A percentile compares a stretch with the other conserved stretches of the same genome.
These are phyloP conservation scores for Sipha maydis DNA, from an alignment of 2,888 invertebrate species.

Conservation along the genomic window DNA sequence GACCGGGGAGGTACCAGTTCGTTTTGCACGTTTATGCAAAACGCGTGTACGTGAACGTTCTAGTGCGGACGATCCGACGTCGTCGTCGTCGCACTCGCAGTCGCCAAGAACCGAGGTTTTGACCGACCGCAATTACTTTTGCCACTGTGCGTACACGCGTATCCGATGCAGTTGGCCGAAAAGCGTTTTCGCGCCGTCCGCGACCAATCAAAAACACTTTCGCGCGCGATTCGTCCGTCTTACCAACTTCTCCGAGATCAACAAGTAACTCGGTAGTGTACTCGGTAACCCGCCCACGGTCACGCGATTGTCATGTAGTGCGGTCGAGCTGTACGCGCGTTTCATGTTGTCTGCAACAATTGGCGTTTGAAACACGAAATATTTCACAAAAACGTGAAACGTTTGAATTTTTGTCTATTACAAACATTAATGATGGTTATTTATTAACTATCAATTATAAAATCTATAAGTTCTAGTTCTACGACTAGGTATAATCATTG, in stretches of 20 bases:
- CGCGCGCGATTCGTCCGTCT: slow-evolving; percentile 20
- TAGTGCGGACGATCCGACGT: too few species aligned
- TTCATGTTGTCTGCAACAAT: background rate
- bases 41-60: too few species aligned
- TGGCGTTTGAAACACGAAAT: too few species aligned
- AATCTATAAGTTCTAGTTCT: too few species aligned
- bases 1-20: too few species aligned
- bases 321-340: background rate
- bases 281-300: slow-evolving; percentile 27
- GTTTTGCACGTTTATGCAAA: too few species aligned
- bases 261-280: slow-evolving; percentile 21
- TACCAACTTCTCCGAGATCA: slow-evolving; percentile 11
- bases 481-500: too few species aligned
- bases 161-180: background rate
- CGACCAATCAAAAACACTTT: slow-evolving; percentile 26
- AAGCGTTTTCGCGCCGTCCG: slow-evolving; percentile 19
- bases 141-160: background rate
- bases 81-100: too few species aligned
- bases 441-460: too few species aligned
- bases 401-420: too few species aligned
- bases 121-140: background rate
- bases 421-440: too few species aligned
- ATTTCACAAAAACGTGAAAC: too few species aligned
- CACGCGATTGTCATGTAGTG: background rate
- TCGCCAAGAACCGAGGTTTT: background rate